These are phyloP conservation scores for Prostheceraeus crozeri DNA, from an alignment of 2,888 invertebrate species.

Conservation along the genomic window DNA sequence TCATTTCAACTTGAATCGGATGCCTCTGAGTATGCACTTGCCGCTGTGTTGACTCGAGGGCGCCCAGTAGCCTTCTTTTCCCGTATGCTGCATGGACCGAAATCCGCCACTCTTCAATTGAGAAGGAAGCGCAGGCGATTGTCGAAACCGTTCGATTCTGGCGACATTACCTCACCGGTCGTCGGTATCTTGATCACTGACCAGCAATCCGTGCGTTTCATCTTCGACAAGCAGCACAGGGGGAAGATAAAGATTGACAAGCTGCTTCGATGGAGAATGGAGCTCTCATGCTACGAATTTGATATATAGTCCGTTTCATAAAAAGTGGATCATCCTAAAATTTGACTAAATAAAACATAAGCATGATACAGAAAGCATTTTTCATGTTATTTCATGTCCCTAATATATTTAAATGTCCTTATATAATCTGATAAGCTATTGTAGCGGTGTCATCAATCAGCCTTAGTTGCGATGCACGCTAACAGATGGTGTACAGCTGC, in stretches of 20 bases:
- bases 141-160: slow-evolving; percentile 39
- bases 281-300: slow-evolving; percentile 38
- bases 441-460: too few relatives aligned
- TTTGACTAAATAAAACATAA: too few relatives aligned
- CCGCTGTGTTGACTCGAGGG: slow-evolving; percentile 24
- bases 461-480: too few relatives aligned
- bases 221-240: slow-evolving; percentile 36
- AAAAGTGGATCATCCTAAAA: too few relatives aligned
- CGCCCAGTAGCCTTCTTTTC: slow-evolving; percentile 35
- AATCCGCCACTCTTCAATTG: slow-evolving; percentile 33
- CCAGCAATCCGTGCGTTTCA: slow-evolving; percentile 40
- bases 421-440: too few relatives aligned
- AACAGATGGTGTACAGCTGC: too few relatives aligned
- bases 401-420: too few relatives aligned
- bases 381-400: too few relatives aligned
- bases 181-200: slow-evolving; percentile 42
- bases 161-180: slow-evolving; percentile 36
- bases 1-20: slow-evolving; percentile 17
- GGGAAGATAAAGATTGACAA: slow-evolving; percentile 42
- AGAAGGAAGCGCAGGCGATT: slow-evolving; percentile 40
- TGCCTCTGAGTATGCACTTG: slow-evolving; percentile 18
- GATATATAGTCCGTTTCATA: too few relatives aligned
- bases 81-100: slow-evolving; percentile 31
- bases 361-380: too few relatives aligned
- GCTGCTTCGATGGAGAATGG: slow-evolving; percentile 40